These are phyloP conservation scores for Benitochromis conjunctus DNA, from an alignment of 2,113 vertebrate genomes.

Conservation along the genomic window DNA sequence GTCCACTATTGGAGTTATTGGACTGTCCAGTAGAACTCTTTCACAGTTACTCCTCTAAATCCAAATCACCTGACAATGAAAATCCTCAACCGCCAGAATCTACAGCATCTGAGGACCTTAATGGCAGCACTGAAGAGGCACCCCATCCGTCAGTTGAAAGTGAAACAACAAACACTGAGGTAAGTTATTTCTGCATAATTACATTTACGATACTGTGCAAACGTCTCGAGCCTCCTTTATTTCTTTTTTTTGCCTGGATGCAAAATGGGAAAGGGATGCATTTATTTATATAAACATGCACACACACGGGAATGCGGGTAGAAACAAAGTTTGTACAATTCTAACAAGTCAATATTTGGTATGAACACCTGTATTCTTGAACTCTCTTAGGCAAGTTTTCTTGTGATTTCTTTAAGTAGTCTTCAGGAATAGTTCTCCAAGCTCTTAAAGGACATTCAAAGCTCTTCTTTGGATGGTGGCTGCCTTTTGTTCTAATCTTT, in stretches of 20 bases:
- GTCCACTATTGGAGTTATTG: conserved; percentile 18
- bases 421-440: neutral
- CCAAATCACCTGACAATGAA: conserved; percentile 37
- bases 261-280: neutral
- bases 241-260: neutral
- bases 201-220: neutral
- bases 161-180: neutral
- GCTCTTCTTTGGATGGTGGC: neutral
- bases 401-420: neutral
- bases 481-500: neutral
- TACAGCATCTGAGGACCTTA: neutral
- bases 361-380: neutral
- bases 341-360: neutral
- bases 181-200: conserved; percentile 1
- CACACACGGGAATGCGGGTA: neutral
- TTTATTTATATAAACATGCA: neutral
- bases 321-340: neutral
- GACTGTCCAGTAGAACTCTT: conserved; percentile 53
- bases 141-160: neutral
- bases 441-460: neutral
- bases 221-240: neutral
- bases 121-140: neutral
- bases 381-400: neutral
- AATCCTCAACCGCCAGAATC: neutral
- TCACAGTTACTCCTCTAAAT: conserved; percentile 67